Percentiles rank a stretch among this genome's conserved stretches.
phyloP scores from a whole-genome alignment of 2,888 invertebrate species.

The Willowsia nigromaculata region DNA sequence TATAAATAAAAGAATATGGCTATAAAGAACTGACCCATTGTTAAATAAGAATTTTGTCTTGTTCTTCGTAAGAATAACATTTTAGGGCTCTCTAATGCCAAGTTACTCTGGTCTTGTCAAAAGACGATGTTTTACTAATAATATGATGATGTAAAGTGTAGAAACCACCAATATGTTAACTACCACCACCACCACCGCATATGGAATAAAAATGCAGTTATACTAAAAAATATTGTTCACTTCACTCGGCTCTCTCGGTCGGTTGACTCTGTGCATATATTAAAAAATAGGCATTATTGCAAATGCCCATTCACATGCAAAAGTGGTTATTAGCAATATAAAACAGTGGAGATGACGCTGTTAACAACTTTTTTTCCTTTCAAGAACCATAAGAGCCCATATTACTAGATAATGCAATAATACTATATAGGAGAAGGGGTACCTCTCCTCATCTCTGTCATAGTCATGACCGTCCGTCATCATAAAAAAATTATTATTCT shows the following conservation, averaged over 20 bases:
- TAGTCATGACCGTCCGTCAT: conserved; percentile 53
- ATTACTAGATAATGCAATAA: neutral
- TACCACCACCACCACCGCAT: conserved; percentile 2
- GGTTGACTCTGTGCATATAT: neutral
- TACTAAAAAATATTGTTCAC: conserved; percentile 6
- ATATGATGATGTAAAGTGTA: conserved; percentile 31
- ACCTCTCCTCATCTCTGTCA: conserved; percentile 19
- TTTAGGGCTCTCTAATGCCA: neutral
- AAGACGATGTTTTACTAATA: conserved; percentile 43
- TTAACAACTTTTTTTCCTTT: conserved; percentile 28
- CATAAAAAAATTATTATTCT: conserved; percentile 51
- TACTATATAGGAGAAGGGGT: neutral
- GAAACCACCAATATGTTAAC: neutral
- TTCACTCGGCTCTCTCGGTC: conserved; percentile 12
- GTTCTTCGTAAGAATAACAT: conserved; percentile 9
- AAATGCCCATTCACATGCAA: conserved; percentile 46
- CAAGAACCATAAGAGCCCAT: neutral
- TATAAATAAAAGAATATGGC: conserved; percentile 33
- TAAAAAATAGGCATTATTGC: neutral
- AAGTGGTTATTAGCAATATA: conserved; percentile 43
- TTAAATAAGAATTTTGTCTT: neutral
- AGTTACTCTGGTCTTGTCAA: neutral
- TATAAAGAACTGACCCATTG: neutral
- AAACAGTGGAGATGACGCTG: conserved; percentile 26
- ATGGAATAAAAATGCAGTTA: conserved; percentile 41